A percentile compares a stretch with the other conserved stretches of the same genome.
Conservation (phyloP, 2,113 vertebrate genomes). For the Glaucidium brasilianum region DNA sequence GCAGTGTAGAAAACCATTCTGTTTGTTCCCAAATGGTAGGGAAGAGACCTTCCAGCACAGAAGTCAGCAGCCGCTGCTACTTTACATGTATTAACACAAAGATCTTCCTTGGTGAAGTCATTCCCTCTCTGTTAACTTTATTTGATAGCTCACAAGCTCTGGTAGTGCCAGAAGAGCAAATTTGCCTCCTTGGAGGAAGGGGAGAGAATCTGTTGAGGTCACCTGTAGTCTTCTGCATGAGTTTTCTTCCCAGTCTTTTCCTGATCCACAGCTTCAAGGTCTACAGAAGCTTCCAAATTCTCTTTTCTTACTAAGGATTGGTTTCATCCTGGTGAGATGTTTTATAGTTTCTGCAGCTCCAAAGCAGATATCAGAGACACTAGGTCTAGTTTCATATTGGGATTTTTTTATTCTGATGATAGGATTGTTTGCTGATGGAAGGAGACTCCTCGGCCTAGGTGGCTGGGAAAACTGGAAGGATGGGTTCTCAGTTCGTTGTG, state of each 20-base stretch:
- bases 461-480: background rate
- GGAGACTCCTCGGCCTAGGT: background rate
- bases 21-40: background rate
- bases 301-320: background rate
- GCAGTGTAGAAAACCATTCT: background rate
- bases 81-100: background rate
- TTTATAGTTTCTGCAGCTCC: background rate
- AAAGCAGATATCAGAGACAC: background rate
- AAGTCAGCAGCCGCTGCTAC: background rate
- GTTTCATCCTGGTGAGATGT: background rate
- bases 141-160: background rate
- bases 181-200: background rate
- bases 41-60: background rate
- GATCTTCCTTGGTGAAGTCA: background rate
- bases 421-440: background rate
- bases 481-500: background rate
- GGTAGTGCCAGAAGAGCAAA: background rate
- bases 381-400: background rate
- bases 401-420: background rate
- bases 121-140: background rate
- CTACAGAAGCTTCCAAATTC: background rate
- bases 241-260: background rate
- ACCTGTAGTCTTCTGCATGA: background rate
- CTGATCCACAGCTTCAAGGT: background rate
- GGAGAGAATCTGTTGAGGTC: background rate